phyloP scores from a whole-genome alignment of 1,140 invertebrate species.

The Tribolium castaneum region DNA sequence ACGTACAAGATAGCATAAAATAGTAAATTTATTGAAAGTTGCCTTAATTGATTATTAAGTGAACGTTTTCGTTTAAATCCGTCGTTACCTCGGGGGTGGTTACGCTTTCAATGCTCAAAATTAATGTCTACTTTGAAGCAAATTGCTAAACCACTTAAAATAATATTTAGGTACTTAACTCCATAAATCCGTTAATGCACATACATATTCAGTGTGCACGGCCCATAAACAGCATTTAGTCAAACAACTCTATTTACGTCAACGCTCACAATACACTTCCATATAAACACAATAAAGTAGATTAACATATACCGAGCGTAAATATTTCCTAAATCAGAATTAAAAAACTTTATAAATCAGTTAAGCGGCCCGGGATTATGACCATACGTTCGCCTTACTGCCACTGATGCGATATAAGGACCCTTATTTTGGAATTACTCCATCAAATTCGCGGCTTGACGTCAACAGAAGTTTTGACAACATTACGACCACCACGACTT shows the following conservation, averaged over 20 bases:
- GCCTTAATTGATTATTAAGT: neutral
- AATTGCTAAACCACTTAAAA: constrained; percentile 49
- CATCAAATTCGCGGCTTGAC: constrained; percentile 31
- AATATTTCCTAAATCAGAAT: constrained; percentile 53
- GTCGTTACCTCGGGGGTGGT: neutral
- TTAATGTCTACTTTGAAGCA: constrained; percentile 48
- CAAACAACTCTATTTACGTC: constrained; percentile 52
- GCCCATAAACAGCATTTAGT: constrained; percentile 38
- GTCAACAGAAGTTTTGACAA: neutral
- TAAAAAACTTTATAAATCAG: constrained; percentile 47
- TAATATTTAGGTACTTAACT: constrained; percentile 51
- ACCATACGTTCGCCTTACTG: neutral
- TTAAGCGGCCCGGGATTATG: neutral
- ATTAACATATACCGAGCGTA: constrained; percentile 49
- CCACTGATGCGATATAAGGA: constrained; percentile 3
- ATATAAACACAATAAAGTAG: constrained; percentile 50
- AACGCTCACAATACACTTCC: constrained; percentile 38
- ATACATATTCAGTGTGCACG: constrained; percentile 30
- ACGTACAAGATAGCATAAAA: constrained; percentile 14
- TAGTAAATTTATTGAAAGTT: constrained; percentile 7
- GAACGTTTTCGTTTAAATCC: neutral
- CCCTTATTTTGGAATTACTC: constrained; percentile 37
- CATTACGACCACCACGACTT: too few relatives aligned
- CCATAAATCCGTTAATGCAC: constrained; percentile 47
- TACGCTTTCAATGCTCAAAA: constrained; percentile 33